Evolutionary conservation across 2,797 vertebrate species (phyloP).

Genomic region (Caiman crocodilus): DNA sequence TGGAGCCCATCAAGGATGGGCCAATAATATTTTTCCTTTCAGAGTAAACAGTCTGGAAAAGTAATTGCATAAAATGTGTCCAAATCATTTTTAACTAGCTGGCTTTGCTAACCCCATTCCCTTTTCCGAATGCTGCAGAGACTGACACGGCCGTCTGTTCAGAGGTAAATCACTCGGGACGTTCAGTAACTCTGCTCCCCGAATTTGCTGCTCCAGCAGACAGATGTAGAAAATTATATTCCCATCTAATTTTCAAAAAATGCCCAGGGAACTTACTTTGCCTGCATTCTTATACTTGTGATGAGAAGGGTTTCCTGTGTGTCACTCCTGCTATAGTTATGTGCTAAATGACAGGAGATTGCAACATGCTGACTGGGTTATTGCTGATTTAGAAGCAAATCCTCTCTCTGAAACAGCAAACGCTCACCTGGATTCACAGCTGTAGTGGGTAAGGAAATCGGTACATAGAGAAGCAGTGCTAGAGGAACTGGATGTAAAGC

Average conservation of each 20-base stretch:
- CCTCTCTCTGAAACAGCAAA: neutral
- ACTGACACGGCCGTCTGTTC: neutral
- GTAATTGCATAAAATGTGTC: slow-evolving; percentile 38
- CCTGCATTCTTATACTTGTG: neutral
- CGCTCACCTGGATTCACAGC: slow-evolving; percentile 40
- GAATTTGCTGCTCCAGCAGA: slow-evolving; percentile 70
- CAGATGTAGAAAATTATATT: slow-evolving; percentile 65
- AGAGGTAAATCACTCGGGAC: neutral
- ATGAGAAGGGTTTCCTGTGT: slow-evolving; percentile 21
- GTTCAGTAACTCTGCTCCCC: slow-evolving; percentile 40
- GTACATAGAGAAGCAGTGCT: slow-evolving; percentile 39
- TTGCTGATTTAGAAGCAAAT: slow-evolving; percentile 54
- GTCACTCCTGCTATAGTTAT: neutral
- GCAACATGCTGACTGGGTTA: neutral
- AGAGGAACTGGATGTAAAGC: slow-evolving; percentile 41
- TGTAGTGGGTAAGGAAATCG: slow-evolving; percentile 63
- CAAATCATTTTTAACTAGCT: neutral
- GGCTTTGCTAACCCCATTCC: slow-evolving; percentile 31
- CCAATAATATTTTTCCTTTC: slow-evolving; percentile 13
- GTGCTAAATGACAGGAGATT: slow-evolving; percentile 38
- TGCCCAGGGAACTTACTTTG: neutral
- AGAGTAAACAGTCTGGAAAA: slow-evolving; percentile 55
- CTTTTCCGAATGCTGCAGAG: slow-evolving; percentile 18
- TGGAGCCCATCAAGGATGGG: neutral
- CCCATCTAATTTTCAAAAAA: slow-evolving; percentile 47